These are phyloP conservation scores for Rhizomys pruinosus DNA, from an alignment of 2,113 vertebrate genomes.

Conservation along the genomic window DNA sequence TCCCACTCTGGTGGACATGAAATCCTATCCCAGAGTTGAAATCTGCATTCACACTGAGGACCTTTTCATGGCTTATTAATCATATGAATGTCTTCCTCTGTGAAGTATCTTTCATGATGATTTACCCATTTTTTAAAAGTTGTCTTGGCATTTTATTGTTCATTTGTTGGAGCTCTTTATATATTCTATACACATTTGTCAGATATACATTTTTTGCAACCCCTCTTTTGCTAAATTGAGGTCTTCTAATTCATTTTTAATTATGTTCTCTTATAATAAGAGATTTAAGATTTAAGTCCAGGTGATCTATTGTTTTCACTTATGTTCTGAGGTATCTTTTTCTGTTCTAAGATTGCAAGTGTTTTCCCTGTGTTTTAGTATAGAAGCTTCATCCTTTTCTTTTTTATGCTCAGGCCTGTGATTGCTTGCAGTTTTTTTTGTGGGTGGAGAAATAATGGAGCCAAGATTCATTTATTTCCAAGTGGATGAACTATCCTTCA, in stretches of 20 bases:
- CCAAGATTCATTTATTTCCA: neutral
- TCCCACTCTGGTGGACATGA: neutral
- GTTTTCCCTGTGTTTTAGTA: neutral
- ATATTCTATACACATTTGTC: neutral
- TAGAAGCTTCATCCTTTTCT: neutral
- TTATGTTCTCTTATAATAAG: neutral
- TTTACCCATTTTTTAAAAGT: neutral
- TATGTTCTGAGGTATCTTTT: neutral
- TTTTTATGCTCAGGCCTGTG: neutral
- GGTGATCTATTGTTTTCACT: neutral
- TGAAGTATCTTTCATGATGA: neutral
- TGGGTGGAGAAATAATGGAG: neutral
- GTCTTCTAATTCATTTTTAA: neutral
- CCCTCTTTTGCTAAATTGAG: neutral
- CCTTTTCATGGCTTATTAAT: neutral
- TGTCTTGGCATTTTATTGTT: neutral
- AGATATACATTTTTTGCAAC: neutral
- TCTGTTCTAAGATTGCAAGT: neutral
- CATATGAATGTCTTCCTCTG: neutral
- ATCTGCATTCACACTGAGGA: neutral
- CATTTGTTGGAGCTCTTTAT: conserved; percentile 23
- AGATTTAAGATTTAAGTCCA: neutral
- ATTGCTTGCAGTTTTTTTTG: neutral
- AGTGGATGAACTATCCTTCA: neutral
- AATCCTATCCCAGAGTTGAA: neutral